A percentile compares a stretch with the other conserved stretches of the same genome.
phyloP scores from a whole-genome alignment of 2,797 vertebrate genomes.

The Huso huso region DNA sequence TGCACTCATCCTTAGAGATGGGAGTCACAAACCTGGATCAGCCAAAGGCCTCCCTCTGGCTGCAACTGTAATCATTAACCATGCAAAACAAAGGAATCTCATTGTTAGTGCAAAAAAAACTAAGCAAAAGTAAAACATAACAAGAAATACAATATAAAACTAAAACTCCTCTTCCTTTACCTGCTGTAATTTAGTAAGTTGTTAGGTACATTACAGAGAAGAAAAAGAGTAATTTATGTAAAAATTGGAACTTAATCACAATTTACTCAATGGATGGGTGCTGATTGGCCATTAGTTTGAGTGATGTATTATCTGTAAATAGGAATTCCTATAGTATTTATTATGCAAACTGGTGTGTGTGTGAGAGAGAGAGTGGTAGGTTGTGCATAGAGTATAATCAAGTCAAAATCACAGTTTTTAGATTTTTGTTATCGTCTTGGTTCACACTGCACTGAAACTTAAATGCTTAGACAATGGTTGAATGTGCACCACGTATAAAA shows the following conservation, averaged over 20 bases:
- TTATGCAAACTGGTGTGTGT: constrained; percentile 7
- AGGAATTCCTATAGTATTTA: constrained; percentile 19
- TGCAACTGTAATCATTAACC: neutral
- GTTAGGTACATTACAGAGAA: no score
- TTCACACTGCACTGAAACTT: constrained; percentile 24
- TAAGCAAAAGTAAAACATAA: no score
- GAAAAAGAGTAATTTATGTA: no score
- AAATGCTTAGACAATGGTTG: constrained; percentile 16
- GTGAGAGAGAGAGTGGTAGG: neutral
- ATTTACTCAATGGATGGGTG: constrained; percentile 6
- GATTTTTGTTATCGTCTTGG: constrained; percentile 6
- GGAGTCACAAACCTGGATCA: constrained; percentile 12
- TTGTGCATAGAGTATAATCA: neutral
- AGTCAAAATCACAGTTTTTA: neutral
- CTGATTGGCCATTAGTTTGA: constrained; percentile 17
- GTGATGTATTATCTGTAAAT: constrained; percentile 24
- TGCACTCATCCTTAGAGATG: constrained; percentile 5
- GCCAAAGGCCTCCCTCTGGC: neutral
- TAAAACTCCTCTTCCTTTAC: no score
- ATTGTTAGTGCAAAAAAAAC: no score
- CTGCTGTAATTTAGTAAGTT: no score
- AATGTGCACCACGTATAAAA: constrained; percentile 24
- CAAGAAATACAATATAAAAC: no score
- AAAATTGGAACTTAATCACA: neutral
- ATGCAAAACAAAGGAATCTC: no score